Percentiles rank a stretch among this genome's conserved stretches.
These are phyloP conservation scores for Tetranychus piercei DNA, from an alignment of 2,888 invertebrate species.

Conservation along the genomic window DNA sequence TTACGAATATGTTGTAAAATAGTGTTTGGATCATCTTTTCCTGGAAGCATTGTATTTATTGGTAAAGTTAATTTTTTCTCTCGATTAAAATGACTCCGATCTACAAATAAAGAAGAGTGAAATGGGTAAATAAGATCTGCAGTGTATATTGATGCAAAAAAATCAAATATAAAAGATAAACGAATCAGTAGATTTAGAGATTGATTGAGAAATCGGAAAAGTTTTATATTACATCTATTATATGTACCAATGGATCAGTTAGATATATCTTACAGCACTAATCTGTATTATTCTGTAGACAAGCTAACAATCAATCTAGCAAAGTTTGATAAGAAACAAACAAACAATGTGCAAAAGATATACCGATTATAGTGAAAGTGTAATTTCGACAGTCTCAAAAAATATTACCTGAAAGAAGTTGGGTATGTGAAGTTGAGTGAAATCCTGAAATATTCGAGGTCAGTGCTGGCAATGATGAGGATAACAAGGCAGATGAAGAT, in stretches of 20 bases:
- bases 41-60: not conserved
- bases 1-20: conserved; percentile 1
- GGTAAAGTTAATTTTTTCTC: not conserved
- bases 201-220: not conserved
- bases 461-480: conserved; percentile 1
- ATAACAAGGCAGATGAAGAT: conserved; percentile 6
- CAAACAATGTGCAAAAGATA: too few species aligned
- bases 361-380: too few species aligned
- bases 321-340: too few species aligned
- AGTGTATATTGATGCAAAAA: too few species aligned
- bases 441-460: not conserved
- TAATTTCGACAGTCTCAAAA: not conserved
- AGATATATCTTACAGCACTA: too few species aligned
- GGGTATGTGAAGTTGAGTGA: not conserved
- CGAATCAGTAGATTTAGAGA: too few species aligned
- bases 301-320: too few species aligned
- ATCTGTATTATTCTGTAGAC: too few species aligned
- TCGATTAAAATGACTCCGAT: not conserved
- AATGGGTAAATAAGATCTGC: too few species aligned
- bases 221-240: not conserved
- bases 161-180: too few species aligned
- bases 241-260: too few species aligned
- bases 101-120: not conserved
- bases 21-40: not conserved
- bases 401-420: not conserved